Base-by-base conservation (phyloP, 2,797 vertebrate genomes). In the Danio jaintianensis region DNA sequence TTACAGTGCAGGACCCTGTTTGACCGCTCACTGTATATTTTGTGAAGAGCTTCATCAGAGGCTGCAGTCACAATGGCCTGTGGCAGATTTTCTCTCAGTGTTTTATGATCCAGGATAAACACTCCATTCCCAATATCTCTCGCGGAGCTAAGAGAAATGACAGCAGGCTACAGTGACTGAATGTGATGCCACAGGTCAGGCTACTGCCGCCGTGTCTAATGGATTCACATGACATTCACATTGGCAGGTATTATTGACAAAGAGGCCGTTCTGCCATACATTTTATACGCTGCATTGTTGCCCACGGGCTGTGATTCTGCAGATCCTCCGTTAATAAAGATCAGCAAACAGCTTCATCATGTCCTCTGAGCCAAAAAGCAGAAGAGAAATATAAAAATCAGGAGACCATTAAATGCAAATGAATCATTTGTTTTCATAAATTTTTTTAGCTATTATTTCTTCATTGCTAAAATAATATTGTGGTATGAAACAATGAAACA, bases 201-300 rank as follows among this genome's bases (percentile, higher is more conserved):
- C 70, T 62, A 16, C n/a, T 81, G 61, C 81, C 59, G 59, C 81
- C 70, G 75, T 79, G 64, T 79, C 75, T 71, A 64, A 76, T 68
- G 81, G 78, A 78, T 83, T 80, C 52, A 72, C 75, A 50, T 85
- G 75, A 82, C 79, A 79, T 85, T 71, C 66, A 70, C 80, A 86
- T 85, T 74, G 83, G 73, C 85, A 83, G 75, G 71, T 81, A 45
- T 45, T 83, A 83, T 83, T 79, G 83, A 83, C 81, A 85, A 84
- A 85, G 71, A 83, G 75, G 75, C 16, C 22, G 53, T 68, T 42
- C 77, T 63, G 80, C 78, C 5, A 75, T 84, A 84, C 18, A 81
- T 86, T 79, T 84, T 84, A 82, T 72, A 80, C 4, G 62, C 62
- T 42, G 79, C 80, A 81, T 82, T 52, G 64, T 75, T 42, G 83